Evolutionary conservation across 2,113 vertebrate species (phyloP).

Genomic region (Mormoops blainvillei): DNA sequence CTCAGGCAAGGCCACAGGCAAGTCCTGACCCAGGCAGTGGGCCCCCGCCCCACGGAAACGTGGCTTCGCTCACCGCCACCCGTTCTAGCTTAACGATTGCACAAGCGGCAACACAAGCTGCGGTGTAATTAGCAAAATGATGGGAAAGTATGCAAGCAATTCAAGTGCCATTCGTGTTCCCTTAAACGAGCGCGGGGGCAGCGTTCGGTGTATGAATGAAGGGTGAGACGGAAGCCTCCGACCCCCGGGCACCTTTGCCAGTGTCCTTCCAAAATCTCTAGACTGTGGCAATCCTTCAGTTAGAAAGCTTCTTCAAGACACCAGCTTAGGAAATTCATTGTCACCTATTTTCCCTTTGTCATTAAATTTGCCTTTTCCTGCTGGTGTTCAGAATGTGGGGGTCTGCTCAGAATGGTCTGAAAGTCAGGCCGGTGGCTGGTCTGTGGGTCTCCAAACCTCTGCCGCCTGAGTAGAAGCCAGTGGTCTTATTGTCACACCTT

Average conservation of each 20-base stretch:
- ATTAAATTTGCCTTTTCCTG: neutral
- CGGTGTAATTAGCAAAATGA: neutral
- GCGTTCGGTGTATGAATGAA: neutral
- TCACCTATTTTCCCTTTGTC: neutral
- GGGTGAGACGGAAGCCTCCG: neutral
- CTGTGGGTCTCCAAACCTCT: neutral
- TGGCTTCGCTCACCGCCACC: neutral
- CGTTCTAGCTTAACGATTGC: neutral
- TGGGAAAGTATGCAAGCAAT: neutral
- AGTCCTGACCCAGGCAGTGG: accelerated
- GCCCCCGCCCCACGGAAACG: neutral
- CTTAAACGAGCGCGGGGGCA: no score
- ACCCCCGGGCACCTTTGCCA: neutral
- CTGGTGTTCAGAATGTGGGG: neutral
- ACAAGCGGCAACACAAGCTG: neutral
- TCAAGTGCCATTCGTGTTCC: neutral
- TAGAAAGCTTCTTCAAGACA: neutral
- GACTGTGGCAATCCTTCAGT: neutral
- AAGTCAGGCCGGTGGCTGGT: no score
- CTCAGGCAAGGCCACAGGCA: neutral
- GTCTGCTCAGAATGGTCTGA: neutral
- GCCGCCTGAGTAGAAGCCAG: neutral
- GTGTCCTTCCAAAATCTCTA: neutral
- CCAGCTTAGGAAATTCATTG: neutral
- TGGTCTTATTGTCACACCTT: neutral